These are phyloP conservation scores for Plagodis pulveraria DNA, from an alignment of 2,888 invertebrate species.

Conservation along the genomic window DNA sequence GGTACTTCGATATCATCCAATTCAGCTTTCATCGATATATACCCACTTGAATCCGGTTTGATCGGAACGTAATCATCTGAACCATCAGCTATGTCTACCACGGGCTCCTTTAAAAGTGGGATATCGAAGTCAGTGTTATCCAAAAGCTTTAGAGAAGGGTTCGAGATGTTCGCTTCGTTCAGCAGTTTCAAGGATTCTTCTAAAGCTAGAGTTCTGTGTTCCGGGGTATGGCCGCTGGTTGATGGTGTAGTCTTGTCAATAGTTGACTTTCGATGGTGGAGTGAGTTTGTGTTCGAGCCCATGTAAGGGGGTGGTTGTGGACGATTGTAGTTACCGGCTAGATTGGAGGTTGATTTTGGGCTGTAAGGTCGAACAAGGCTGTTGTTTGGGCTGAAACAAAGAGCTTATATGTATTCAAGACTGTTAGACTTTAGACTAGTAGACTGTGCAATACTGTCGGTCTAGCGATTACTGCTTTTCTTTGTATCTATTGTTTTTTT, in stretches of 20 bases:
- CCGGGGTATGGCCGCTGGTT: slow-evolving; percentile 62
- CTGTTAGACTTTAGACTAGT: no score
- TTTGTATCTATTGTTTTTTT: no score
- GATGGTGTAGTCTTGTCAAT: slow-evolving; percentile 53
- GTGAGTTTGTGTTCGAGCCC: slow-evolving; percentile 65
- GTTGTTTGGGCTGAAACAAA: slow-evolving; percentile 80
- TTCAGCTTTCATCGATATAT: slow-evolving; percentile 53
- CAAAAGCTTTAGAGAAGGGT: slow-evolving; percentile 12
- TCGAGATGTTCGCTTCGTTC: slow-evolving; percentile 75
- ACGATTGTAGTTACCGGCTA: slow-evolving; percentile 74
- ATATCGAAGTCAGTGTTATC: slow-evolving; percentile 58
- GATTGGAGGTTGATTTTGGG: slow-evolving; percentile 72
- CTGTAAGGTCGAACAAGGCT: slow-evolving; percentile 82
- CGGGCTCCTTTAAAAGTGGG: slow-evolving; percentile 61
- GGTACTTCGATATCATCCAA: slow-evolving; percentile 71
- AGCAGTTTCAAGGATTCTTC: slow-evolving; percentile 77
- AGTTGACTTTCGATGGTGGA: slow-evolving; percentile 67
- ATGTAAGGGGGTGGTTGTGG: slow-evolving; percentile 80
- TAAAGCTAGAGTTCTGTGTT: slow-evolving; percentile 66
- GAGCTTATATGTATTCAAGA: background rate
- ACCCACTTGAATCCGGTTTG: slow-evolving; percentile 46
- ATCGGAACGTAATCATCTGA: slow-evolving; percentile 76
- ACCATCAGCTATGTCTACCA: slow-evolving; percentile 68
- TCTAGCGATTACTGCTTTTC: no score
- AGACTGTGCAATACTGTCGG: no score